These are phyloP conservation scores for Drosophila emarginata DNA, from an alignment of 2,888 invertebrate species.

Conservation along the genomic window DNA sequence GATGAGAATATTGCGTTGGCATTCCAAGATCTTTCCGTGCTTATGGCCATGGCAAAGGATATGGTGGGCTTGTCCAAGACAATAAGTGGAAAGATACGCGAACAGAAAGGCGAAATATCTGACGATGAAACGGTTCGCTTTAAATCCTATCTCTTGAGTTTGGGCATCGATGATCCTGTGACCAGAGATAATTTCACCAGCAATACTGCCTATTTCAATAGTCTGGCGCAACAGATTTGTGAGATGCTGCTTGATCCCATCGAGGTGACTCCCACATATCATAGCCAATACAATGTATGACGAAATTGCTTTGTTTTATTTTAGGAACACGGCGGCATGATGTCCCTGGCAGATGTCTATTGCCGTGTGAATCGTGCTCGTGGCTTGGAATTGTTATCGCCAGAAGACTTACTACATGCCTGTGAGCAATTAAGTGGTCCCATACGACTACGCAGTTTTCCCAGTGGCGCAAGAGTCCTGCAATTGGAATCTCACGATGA, in stretches of 20 bases:
- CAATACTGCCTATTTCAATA: conserved; percentile 92
- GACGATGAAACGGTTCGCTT: conserved; percentile 98
- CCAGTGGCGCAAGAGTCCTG: conserved; percentile 97
- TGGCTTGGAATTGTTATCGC: conserved; percentile 96
- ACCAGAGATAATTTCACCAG: conserved; percentile 95
- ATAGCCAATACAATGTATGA: too few species aligned
- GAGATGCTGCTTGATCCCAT: conserved; percentile 91
- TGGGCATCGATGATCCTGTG: conserved; percentile 99
- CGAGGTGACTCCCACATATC: conserved; percentile 84
- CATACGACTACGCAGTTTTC: conserved; percentile 91
- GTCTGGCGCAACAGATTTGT: conserved; percentile 93
- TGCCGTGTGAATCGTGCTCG: conserved; percentile 98
- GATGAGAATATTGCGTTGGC: conserved; percentile 96
- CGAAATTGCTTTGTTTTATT: conserved; percentile 15
- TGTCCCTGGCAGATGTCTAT: conserved; percentile 98
- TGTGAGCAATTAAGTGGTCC: conserved; percentile 88
- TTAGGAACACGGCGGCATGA: conserved; percentile 96
- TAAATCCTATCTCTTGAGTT: conserved; percentile 96
- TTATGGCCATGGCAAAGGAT: conserved; percentile 98
- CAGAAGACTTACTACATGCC: conserved; percentile 97
- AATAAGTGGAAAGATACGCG: conserved; percentile 95
- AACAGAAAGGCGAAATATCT: conserved; percentile 96
- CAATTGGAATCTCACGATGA: conserved; percentile 91
- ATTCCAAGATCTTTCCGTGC: conserved; percentile 96
- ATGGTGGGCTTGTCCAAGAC: conserved; percentile 97